Evolutionary conservation across 2,797 vertebrate genomes (phyloP), one percentile per base, ranked within the genome.

Genomic region (Aeoliscus strigatus): DNA sequence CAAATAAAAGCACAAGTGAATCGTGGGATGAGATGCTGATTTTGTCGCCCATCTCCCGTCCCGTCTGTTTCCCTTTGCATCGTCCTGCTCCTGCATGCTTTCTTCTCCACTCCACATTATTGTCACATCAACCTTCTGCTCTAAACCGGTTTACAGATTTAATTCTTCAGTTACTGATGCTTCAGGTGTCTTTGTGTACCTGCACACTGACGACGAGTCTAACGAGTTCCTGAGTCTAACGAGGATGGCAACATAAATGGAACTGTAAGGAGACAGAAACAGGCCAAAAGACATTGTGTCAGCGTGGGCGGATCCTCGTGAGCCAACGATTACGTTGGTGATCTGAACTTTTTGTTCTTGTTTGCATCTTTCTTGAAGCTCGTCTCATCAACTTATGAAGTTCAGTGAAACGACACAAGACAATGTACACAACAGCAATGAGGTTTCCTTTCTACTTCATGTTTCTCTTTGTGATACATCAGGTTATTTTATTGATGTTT

Each of bases 91-190:
- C 31, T 7, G 18, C 16, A 27, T 14, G 24, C 36, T 31, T 14
- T 23, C 26, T 39, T 54, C 60, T 51, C n/a, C 39, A 57, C 38
- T 69, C 50, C 37, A 18, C 9, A 39, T 51, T 17, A 49, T 28
- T 27, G 2, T 58, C 39, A 55, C 59, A 37, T 38, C 13, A 25
- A 43, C 44, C 49, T 56, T 25, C 56, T 36, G 56, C 60, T 3
- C 62, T 68, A 71, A 81, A 77, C 25, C 57, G 50, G 69, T 69
- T 81, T 79, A 77, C 75, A 75, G 75, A 58, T 80, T 71, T 63
- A 74, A 79, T 79, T 68, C 71, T 51, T 76, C 67, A 74, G 79
- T 78, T 74, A 82, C 74, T 80, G 68, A 74, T 55, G 73, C 56
- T 69, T 76, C 45, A 39, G 63, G 60, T 77, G 74, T 59, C 51